These are phyloP conservation scores for Trichechus manatus DNA, from an alignment of 2,113 vertebrate species.

Conservation along the genomic window DNA sequence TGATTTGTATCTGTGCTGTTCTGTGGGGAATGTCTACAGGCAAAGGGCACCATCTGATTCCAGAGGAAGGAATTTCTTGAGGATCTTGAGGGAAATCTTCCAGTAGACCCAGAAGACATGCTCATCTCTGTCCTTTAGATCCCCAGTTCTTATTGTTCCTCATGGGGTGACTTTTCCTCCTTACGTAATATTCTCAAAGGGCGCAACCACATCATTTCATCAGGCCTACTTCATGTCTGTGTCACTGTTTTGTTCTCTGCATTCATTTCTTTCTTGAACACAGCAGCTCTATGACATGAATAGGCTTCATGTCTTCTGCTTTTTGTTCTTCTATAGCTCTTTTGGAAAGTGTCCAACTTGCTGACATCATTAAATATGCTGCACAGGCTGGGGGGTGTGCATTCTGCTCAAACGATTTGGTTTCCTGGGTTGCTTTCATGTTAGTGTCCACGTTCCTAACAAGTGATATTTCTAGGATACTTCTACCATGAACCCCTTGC, in stretches of 20 bases:
- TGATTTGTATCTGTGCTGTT: neutral
- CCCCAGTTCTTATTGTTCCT: neutral
- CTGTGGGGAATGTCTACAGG: neutral
- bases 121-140: neutral
- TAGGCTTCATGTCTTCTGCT: neutral
- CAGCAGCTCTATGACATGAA: neutral
- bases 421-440: neutral
- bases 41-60: neutral
- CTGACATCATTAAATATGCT: neutral
- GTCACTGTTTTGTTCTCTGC: neutral
- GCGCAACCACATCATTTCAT: neutral
- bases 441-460: neutral
- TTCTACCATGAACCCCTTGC: neutral
- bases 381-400: neutral
- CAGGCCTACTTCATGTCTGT: neutral
- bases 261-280: neutral
- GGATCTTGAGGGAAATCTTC: neutral
- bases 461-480: neutral
- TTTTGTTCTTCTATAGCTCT: neutral
- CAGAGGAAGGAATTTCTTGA: neutral
- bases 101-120: neutral
- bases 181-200: slow-evolving; percentile 6
- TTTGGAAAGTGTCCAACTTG: neutral
- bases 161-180: neutral
- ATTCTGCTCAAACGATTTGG: neutral